Conservation (phyloP, 2,113 vertebrate species). For the Patagioenas fasciata region DNA sequence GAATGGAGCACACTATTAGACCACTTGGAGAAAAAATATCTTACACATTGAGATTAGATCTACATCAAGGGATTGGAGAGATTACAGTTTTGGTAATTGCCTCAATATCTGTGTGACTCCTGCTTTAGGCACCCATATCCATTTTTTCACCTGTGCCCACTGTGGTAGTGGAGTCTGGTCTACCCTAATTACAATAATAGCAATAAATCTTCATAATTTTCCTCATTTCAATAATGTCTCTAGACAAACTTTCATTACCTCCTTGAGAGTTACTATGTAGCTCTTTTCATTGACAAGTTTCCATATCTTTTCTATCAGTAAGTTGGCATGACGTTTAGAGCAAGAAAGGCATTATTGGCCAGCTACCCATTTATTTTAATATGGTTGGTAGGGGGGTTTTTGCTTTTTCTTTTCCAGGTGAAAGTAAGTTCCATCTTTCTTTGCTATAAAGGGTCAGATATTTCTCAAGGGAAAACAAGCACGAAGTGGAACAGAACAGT, state of each 20-base stretch:
- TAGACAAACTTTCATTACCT: background rate
- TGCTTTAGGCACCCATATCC: background rate
- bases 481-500: background rate
- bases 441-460: background rate
- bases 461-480: background rate
- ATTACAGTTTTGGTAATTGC: background rate
- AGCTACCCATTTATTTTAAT: background rate
- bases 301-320: background rate
- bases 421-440: background rate
- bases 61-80: accelerated
- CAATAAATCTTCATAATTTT: background rate
- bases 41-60: background rate
- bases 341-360: background rate
- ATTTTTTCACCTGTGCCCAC: background rate
- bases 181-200: background rate
- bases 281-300: background rate
- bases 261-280: background rate
- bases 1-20: background rate
- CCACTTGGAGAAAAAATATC: background rate
- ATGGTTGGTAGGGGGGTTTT: background rate
- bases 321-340: background rate
- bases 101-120: background rate
- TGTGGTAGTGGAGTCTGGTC: background rate
- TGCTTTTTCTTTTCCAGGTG: background rate
- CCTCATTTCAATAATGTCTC: background rate